These are phyloP conservation scores for Calliphora vicina DNA, from an alignment of 1,140 invertebrate genomes.

Conservation along the genomic window DNA sequence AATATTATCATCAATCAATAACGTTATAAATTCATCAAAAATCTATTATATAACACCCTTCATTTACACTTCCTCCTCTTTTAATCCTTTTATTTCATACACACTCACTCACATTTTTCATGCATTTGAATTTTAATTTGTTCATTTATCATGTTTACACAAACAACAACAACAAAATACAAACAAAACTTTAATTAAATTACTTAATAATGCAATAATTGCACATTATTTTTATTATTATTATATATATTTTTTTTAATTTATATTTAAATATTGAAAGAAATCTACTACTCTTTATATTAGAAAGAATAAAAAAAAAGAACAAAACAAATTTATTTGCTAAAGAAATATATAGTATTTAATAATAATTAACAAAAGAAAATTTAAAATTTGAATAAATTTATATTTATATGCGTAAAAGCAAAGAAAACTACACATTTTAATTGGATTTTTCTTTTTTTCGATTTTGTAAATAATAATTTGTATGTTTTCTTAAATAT, in stretches of 20 bases:
- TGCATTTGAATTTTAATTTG: conserved; percentile 29
- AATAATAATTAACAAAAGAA: conserved; percentile 32
- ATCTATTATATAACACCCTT: too few species aligned
- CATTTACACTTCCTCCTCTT: conserved; percentile 45
- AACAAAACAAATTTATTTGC: conserved; percentile 36
- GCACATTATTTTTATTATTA: conserved; percentile 16
- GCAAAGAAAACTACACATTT: conserved; percentile 16
- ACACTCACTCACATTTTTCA: not conserved
- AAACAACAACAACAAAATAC: not conserved
- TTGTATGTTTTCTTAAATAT: too few species aligned
- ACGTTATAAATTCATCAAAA: conserved; percentile 39
- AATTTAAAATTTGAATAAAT: conserved; percentile 28
- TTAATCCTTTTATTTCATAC: conserved; percentile 11
- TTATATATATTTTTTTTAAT: conserved; percentile 24
- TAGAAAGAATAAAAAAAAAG: conserved; percentile 30
- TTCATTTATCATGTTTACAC: conserved; percentile 17
- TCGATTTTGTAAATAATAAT: not conserved
- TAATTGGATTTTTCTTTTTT: conserved; percentile 20
- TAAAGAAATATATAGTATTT: conserved; percentile 32
- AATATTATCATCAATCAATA: not conserved
- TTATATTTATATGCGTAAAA: conserved; percentile 29
- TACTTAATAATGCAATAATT: conserved; percentile 33
- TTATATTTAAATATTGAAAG: conserved; percentile 25
- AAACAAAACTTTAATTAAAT: conserved; percentile 17
- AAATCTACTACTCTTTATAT: conserved; percentile 25